A percentile compares a stretch with the other conserved stretches of the same genome.
phyloP scores from a whole-genome alignment of 1,140 invertebrate species.

The Tetramorium alpestre region DNA sequence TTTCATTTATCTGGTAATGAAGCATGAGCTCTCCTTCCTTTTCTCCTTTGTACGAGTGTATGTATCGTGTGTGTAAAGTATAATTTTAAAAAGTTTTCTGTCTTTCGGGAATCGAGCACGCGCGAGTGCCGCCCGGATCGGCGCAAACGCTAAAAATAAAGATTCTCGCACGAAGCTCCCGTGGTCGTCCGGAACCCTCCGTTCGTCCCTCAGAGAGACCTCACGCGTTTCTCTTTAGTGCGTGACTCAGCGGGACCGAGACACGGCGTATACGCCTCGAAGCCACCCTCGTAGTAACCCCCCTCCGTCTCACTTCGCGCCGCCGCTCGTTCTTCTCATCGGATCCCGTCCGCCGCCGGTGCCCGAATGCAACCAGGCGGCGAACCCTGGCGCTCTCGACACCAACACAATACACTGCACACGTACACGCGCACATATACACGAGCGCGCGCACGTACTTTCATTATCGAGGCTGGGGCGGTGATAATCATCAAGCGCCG shows the following conservation, averaged over 20 bases:
- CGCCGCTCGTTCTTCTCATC: constrained; percentile 20
- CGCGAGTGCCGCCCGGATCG: constrained; percentile 7
- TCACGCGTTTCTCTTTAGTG: constrained; percentile 64
- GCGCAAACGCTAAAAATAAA: constrained; percentile 54
- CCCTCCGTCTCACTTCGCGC: constrained; percentile 41
- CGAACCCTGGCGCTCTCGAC: constrained; percentile 67
- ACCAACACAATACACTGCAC: constrained; percentile 59
- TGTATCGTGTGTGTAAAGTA: background rate
- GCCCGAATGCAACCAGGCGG: constrained; percentile 72
- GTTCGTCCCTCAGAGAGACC: constrained; percentile 49
- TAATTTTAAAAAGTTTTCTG: constrained; percentile 7
- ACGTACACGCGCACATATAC: constrained; percentile 36
- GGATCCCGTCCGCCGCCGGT: constrained; percentile 45
- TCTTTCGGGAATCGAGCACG: constrained; percentile 37
- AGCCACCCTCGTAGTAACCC: constrained; percentile 62
- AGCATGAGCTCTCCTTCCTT: background rate
- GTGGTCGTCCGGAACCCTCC: constrained; percentile 42
- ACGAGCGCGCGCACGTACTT: constrained; percentile 61
- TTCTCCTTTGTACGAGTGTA: background rate
- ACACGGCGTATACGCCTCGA: constrained; percentile 59
- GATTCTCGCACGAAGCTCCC: constrained; percentile 54
- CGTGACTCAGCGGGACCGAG: constrained; percentile 72
- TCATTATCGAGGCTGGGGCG: constrained; percentile 72
- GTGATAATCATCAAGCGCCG: constrained; percentile 72
- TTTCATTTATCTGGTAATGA: background rate